Percentiles rank a stretch among this genome's conserved stretches.
phyloP scores from a whole-genome alignment of 2,113 vertebrate genomes.

The Bombycilla garrulus region DNA sequence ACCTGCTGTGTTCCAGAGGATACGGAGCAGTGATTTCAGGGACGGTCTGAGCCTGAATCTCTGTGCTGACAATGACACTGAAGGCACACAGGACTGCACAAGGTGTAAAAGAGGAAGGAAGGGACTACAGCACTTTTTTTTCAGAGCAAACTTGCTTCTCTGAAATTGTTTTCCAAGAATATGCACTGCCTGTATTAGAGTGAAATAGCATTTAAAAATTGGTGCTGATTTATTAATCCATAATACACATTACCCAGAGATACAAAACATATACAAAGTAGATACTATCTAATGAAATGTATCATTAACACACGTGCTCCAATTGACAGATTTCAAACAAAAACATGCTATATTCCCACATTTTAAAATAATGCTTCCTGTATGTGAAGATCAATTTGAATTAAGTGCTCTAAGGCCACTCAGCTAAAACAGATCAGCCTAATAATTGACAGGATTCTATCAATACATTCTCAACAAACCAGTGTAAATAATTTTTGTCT shows the following conservation, averaged over 20 bases:
- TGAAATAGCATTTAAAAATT: neutral
- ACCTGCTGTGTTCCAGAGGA: neutral
- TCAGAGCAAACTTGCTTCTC: neutral
- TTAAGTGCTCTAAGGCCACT: neutral
- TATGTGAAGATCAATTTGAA: conserved; percentile 29
- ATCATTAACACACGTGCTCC: neutral
- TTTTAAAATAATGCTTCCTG: conserved; percentile 14
- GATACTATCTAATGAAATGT: neutral
- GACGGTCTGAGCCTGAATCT: neutral
- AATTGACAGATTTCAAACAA: neutral
- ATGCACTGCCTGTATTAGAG: neutral
- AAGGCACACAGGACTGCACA: no score
- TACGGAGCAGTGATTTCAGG: neutral
- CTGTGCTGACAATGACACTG: neutral
- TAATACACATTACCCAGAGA: neutral
- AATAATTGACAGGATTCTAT: neutral
- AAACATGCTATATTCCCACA: neutral
- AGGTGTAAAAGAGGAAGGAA: neutral
- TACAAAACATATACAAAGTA: neutral
- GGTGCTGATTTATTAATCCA: neutral
- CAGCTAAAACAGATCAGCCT: conserved; percentile 22
- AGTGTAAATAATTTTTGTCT: neutral
- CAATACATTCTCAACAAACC: neutral
- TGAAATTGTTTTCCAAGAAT: neutral
- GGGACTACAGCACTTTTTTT: neutral